Base-by-base conservation (phyloP, 1,140 invertebrate species). In the Heliconius melpomene region DNA sequence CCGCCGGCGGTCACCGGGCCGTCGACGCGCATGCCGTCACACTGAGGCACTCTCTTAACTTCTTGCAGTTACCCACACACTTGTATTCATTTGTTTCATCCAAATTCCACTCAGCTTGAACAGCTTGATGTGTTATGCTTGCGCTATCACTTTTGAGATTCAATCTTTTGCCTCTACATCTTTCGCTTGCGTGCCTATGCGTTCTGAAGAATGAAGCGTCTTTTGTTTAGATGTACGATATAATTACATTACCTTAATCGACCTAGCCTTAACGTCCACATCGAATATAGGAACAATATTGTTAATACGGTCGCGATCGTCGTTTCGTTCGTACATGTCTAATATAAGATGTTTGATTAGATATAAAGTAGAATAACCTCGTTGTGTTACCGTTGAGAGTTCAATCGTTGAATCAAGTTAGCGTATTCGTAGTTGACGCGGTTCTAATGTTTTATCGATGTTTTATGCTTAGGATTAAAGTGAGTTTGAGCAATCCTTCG, bases 151-250 rank as follows among this genome's bases (percentile, higher is more conserved):
- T 81, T 79, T 89, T 80, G 79, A 77, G 77, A 82, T 86, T 89
- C 88, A 77, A 90, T 66, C 90, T 92, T 90, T 91, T 89, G 90
- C 88, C 90, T 93, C 88, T 87, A 89, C 92, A 93, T 94, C 91
- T 94, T 93, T 94, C 93, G 93, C 93, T 93, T 94, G 93, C 91
- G 91, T 92, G 93, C 93, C 93, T 94, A 86, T 88, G 90, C 91
- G 88, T 91, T 3, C 29, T 32, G 29, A 29, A 29, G 29, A 29
- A 66, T 26, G 60, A 66, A 66, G 60, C 60, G 90, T 92, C 85
- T 89, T 91, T 87, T 83, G 84, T 90, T 91, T 90, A 90, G 89
- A 83, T 91, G 90, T 90, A 88, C 82, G 89, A 84, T 91, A 89
- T 90, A 88, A 82, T 89, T 91, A 91, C 86, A 87, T 85, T 82